These are phyloP conservation scores for Gymnothorax javanicus DNA, from an alignment of 2,797 vertebrate species.

Conservation along the genomic window DNA sequence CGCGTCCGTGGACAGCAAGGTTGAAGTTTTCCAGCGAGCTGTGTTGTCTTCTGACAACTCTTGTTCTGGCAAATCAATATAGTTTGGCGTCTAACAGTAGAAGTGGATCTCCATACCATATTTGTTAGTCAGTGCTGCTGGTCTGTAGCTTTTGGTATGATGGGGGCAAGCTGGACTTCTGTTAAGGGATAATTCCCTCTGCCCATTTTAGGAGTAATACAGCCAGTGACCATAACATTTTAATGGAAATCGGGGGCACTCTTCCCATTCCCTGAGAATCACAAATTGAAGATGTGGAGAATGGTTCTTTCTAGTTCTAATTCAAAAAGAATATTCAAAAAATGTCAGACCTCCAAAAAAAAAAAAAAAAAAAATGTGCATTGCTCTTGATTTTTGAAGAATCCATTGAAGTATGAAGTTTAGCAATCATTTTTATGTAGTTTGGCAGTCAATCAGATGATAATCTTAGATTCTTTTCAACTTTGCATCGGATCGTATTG, in stretches of 20 bases:
- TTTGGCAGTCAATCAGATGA: background rate
- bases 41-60: no score
- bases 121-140: background rate
- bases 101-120: background rate
- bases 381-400: background rate
- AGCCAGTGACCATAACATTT: background rate
- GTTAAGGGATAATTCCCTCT: background rate
- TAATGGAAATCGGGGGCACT: background rate
- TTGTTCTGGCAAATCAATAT: background rate
- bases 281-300: no score
- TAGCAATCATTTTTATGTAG: background rate
- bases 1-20: no score
- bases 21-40: no score
- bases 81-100: background rate
- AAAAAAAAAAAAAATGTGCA: background rate
- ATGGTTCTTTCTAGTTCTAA: background rate
- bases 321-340: background rate
- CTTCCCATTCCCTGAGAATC: no score
- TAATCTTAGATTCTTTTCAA: background rate
- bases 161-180: background rate
- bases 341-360: background rate
- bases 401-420: background rate
- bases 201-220: background rate
- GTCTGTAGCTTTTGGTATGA: background rate
- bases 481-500: background rate